Evolutionary conservation across 1,140 invertebrate genomes (phyloP).

Genomic region (Apis florea): DNA sequence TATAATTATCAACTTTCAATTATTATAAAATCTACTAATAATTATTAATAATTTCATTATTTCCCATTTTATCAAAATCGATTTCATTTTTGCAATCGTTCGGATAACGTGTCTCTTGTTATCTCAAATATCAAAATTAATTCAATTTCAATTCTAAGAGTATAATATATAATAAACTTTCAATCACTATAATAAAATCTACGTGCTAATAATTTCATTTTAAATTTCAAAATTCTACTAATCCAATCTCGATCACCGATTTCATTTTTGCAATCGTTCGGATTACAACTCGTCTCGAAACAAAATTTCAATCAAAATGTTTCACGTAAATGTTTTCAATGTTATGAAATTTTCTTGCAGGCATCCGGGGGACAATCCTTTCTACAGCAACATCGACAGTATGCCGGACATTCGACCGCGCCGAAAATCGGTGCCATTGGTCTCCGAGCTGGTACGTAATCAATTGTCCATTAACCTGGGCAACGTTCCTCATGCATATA

Average conservation of each 20-base stretch:
- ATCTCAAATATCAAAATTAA: no score
- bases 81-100: no score
- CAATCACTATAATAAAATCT: no score
- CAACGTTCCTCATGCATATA: slow-evolving; percentile 49
- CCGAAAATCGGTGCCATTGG: slow-evolving; percentile 98
- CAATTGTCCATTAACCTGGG: slow-evolving; percentile 62
- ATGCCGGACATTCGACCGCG: slow-evolving; percentile 98
- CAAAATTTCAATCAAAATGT: background rate
- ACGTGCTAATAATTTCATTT: no score
- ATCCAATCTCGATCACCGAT: no score
- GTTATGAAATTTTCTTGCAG: slow-evolving; percentile 83
- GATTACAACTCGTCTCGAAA: background rate
- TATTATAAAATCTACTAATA: no score
- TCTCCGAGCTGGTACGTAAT: slow-evolving; percentile 98
- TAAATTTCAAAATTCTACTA: background rate
- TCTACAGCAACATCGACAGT: slow-evolving; percentile 99
- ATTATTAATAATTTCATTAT: no score
- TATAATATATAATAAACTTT: no score
- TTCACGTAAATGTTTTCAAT: background rate
- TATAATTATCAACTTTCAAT: no score
- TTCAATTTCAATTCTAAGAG: no score
- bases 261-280: background rate
- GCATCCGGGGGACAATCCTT: slow-evolving; percentile 96
- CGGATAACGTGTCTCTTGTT: no score
- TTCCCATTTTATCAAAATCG: no score